Base-by-base conservation (phyloP, 1,140 invertebrate genomes). In the Zaprionus vittiger region DNA sequence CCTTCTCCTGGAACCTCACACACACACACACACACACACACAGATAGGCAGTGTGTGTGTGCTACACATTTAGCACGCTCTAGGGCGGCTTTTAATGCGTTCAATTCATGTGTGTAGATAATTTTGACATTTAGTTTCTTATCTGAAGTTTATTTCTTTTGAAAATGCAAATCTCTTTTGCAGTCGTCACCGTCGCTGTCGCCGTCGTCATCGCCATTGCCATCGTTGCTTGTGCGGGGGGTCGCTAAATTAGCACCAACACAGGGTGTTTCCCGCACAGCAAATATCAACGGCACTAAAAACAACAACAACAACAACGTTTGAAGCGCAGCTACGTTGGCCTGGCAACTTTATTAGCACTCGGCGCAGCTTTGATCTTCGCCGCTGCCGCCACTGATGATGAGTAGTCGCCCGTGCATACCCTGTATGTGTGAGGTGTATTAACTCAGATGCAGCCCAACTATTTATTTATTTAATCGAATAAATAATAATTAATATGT, bases 121-220 rank as follows among this genome's bases (percentile, higher is more conserved):
- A 86, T 86, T 86, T 86, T 86, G 83, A 86, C 83, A 86, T 86
- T 87, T 86, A 87, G 80, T 78, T 76, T 75, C 73, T 87, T 86
- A 87, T 86, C 83, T 77, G 34, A 72, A 78, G 83, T 86, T 83
- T 73, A 78, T 83, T 87, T 83, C 83, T 80, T 79, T 70, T 77
- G 73, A 87, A 87, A 87, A 86, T 82, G 80, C 72, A 86, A 77
- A 80, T 73, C 28, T 70, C 31, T 38, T 64, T 17, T 59, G 67
- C 57, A 47, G 14, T 34, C 41, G 22, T 20, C 20, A 20, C 54
- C 26, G 59, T 57, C 41, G 54, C 11, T 6, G 24, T 47, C 55
- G 59, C 14, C 15, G 31, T 52, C 15, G 26, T 7, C 17, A 34
- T 41, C 44, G 49, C 14, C 22, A 20, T 65, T 59, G 22, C 22